These are phyloP conservation scores for Odontesthes bonariensis DNA, from an alignment of 2,113 vertebrate species.

Conservation along the genomic window DNA sequence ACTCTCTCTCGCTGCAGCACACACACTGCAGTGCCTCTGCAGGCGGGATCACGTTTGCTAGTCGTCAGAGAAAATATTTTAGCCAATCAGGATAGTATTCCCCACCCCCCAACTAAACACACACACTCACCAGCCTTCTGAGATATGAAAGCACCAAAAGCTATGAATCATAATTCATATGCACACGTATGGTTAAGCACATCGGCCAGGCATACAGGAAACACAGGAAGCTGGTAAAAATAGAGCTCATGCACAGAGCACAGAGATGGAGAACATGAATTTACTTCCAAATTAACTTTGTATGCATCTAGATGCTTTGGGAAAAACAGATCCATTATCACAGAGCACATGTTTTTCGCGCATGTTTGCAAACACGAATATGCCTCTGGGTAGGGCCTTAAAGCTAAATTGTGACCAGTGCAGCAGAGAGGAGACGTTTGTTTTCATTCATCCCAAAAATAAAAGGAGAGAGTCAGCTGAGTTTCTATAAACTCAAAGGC, in stretches of 20 bases:
- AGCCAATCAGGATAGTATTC: slow-evolving; percentile 73
- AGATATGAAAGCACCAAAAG: slow-evolving; percentile 33
- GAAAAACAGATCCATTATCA: slow-evolving; percentile 32
- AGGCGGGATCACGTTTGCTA: slow-evolving; percentile 80
- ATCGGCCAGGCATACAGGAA: slow-evolving; percentile 50
- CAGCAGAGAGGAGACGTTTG: background rate
- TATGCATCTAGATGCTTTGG: background rate
- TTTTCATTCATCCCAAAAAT: background rate
- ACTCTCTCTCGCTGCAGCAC: slow-evolving; percentile 77
- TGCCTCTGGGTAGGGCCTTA: too few relatives aligned
- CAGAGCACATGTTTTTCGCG: background rate
- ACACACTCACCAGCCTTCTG: slow-evolving; percentile 32
- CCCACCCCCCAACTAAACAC: slow-evolving; percentile 37
- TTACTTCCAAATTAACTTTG: slow-evolving; percentile 22
- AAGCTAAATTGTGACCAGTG: background rate
- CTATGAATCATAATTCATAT: slow-evolving; percentile 44
- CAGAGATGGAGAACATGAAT: slow-evolving; percentile 38
- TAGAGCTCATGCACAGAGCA: slow-evolving; percentile 44
- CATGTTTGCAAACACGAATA: background rate
- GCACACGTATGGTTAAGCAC: slow-evolving; percentile 36
- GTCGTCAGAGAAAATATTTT: slow-evolving; percentile 74
- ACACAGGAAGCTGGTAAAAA: slow-evolving; percentile 41
- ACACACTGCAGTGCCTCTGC: slow-evolving; percentile 85
- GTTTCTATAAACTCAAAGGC: slow-evolving; percentile 25
- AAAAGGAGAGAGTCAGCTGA: background rate